Conservation (phyloP, 2,797 vertebrate species). For the Myotis vivesi region DNA sequence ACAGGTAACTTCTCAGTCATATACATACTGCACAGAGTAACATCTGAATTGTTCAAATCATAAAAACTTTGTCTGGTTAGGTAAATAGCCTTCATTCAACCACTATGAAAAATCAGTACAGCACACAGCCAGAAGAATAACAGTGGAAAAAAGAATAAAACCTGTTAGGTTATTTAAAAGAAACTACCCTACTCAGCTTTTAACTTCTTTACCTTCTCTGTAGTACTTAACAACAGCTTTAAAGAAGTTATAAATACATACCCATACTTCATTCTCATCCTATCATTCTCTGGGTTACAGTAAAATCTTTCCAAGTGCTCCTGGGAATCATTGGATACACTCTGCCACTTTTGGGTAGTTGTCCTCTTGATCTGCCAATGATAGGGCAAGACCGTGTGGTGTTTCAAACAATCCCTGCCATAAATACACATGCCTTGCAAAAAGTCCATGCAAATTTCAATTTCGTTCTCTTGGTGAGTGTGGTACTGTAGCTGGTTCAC, state of each 20-base stretch:
- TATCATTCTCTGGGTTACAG: slow-evolving; percentile 99
- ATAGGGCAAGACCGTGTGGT: slow-evolving; percentile 96
- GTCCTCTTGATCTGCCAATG: slow-evolving; percentile 96
- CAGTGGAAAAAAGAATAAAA: slow-evolving; percentile 51
- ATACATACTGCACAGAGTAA: neutral
- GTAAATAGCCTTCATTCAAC: slow-evolving; percentile 47
- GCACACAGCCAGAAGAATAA: slow-evolving; percentile 40
- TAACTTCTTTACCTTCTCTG: slow-evolving; percentile 30
- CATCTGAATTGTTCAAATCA: slow-evolving; percentile 60
- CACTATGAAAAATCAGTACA: slow-evolving; percentile 61
- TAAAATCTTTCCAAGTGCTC: slow-evolving; percentile 99
- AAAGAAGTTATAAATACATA: slow-evolving; percentile 85
- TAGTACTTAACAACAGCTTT: slow-evolving; percentile 33
- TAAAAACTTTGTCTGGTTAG: slow-evolving; percentile 56
- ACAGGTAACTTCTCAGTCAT: slow-evolving; percentile 56
- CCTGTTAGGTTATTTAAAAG: slow-evolving; percentile 48
- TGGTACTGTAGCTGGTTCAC: slow-evolving; percentile 98
- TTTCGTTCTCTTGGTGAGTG: slow-evolving; percentile 94
- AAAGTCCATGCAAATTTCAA: slow-evolving; percentile 97
- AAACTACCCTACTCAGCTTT: slow-evolving; percentile 44
- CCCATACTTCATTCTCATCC: slow-evolving; percentile 94
- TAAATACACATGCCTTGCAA: slow-evolving; percentile 94
- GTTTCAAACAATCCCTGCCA: slow-evolving; percentile 94
- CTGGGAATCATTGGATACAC: slow-evolving; percentile 95
- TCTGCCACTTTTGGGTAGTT: slow-evolving; percentile 92